phyloP scores from a whole-genome alignment of 2,797 vertebrate genomes.

The Sciaenops ocellatus region DNA sequence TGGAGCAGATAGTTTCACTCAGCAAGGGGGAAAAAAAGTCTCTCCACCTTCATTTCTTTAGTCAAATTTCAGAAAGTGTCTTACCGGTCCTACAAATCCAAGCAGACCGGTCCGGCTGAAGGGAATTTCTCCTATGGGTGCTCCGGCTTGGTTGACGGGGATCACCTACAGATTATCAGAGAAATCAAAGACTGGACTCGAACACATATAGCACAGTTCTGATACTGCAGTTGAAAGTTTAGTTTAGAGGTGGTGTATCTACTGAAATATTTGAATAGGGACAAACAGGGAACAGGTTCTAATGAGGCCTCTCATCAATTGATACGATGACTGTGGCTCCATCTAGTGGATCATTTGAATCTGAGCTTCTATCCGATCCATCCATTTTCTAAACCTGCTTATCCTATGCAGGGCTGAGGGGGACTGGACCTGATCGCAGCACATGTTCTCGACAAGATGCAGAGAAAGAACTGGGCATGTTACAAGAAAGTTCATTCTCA shows the following conservation, averaged over 20 bases:
- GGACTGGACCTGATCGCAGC: not conserved
- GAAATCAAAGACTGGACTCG: not conserved
- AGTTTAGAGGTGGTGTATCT: not conserved
- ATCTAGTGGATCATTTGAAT: slow-evolving; percentile 30
- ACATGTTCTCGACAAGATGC: not conserved
- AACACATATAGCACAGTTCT: not conserved
- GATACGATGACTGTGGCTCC: slow-evolving; percentile 17
- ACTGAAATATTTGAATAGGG: not conserved
- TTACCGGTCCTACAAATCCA: slow-evolving; percentile 97
- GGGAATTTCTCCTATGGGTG: slow-evolving; percentile 93
- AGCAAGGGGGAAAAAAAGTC: not conserved
- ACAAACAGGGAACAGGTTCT: not conserved
- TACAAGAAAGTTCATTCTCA: not conserved
- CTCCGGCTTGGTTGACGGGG: slow-evolving; percentile 92
- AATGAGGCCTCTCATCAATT: not conserved
- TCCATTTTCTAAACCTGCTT: slow-evolving; percentile 17
- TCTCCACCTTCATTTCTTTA: not conserved
- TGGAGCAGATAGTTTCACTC: slow-evolving; percentile 38
- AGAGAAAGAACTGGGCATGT: not conserved
- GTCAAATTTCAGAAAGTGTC: slow-evolving; percentile 46
- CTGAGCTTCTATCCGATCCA: not conserved
- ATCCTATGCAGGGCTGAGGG: not conserved
- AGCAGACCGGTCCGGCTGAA: slow-evolving; percentile 94
- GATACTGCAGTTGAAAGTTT: not conserved
- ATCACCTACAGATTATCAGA: slow-evolving; percentile 88